These are phyloP conservation scores for Lutjanus campechanus DNA, from an alignment of 2,797 vertebrate genomes.

Conservation along the genomic window DNA sequence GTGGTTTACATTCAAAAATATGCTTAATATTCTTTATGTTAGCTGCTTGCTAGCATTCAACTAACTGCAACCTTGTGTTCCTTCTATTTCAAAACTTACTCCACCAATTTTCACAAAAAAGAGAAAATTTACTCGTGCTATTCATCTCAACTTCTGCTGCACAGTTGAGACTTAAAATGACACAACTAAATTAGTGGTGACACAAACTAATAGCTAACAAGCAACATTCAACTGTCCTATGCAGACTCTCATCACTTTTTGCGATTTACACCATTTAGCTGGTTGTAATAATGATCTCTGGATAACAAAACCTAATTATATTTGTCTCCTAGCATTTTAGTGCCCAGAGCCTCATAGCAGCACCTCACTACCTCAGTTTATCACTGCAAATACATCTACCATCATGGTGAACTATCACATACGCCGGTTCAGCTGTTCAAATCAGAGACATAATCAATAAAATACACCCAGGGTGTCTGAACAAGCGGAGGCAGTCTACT, in stretches of 20 bases:
- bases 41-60: neutral
- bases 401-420: neutral
- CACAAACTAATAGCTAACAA: neutral
- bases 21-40: neutral
- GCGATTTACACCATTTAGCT: neutral
- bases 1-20: neutral
- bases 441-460: conserved; percentile 3
- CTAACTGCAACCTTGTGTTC: neutral
- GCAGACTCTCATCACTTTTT: neutral
- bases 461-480: neutral
- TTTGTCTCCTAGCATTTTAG: neutral
- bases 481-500: neutral
- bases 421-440: neutral
- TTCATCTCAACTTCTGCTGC: neutral
- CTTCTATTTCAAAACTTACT: neutral
- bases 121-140: neutral
- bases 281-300: neutral
- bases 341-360: neutral
- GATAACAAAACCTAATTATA: neutral
- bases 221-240: neutral
- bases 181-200: neutral
- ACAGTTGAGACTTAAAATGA: neutral
- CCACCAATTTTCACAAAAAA: neutral
- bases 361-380: neutral
- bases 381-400: neutral